phyloP scores from a whole-genome alignment of 2,113 vertebrate species.

The Oreocharis arfaki region DNA sequence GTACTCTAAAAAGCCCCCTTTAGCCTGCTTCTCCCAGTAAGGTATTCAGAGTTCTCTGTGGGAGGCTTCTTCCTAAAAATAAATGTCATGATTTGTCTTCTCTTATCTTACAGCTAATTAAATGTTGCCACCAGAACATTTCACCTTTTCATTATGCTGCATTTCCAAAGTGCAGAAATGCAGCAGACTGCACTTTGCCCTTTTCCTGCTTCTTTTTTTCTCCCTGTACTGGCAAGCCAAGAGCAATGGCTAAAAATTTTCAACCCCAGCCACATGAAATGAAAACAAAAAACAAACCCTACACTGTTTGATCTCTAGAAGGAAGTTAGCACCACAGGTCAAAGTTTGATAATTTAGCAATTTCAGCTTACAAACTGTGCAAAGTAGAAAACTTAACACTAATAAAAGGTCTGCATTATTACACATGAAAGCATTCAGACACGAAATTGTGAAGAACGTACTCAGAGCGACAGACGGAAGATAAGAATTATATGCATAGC shows the following conservation, averaged over 20 bases:
- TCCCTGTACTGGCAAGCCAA: not conserved
- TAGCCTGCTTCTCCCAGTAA: not conserved
- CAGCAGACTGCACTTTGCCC: not conserved
- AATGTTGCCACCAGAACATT: not conserved
- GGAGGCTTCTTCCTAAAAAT: conserved; percentile 46
- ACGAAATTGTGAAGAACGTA: not conserved
- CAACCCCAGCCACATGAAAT: not conserved
- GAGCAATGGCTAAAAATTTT: not conserved
- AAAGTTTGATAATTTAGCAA: not conserved
- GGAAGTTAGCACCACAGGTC: not conserved
- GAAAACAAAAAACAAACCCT: not conserved
- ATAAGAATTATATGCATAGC: not conserved
- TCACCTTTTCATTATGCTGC: not conserved
- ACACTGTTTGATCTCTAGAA: not conserved
- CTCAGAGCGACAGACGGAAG: not conserved
- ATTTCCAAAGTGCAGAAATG: not conserved
- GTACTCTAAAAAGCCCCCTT: not conserved
- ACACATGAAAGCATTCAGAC: not conserved
- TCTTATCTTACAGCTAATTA: conserved; percentile 42
- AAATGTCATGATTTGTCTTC: conserved; percentile 34
- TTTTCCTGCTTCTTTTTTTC: not conserved
- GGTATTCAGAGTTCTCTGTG: not conserved
- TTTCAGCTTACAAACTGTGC: not conserved
- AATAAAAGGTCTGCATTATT: not conserved
- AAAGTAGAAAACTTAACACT: not conserved